Evolutionary conservation across 2,888 invertebrate genomes (phyloP).

Genomic region (Caenorhabditis sp.): DNA sequence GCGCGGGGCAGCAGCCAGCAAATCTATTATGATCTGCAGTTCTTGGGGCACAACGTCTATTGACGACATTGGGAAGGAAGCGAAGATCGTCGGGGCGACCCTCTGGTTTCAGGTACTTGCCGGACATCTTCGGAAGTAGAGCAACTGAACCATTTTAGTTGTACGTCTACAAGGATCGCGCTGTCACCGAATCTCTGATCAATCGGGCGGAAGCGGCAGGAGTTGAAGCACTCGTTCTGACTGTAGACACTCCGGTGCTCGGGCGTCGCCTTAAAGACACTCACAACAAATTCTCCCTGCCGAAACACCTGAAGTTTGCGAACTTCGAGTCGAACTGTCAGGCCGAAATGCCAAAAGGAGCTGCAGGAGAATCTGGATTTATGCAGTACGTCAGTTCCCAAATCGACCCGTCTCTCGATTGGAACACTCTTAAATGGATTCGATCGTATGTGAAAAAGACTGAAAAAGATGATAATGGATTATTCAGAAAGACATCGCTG

Average conservation of each 20-base stretch:
- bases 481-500: constrained; percentile 57
- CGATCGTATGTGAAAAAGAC: constrained; percentile 36
- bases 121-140: too few relatives aligned
- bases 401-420: constrained; percentile 88
- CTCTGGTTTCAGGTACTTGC: constrained; percentile 71
- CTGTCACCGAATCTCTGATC: constrained; percentile 82
- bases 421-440: constrained; percentile 90
- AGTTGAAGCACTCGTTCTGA: constrained; percentile 73
- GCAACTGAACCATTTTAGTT: constrained; percentile 84
- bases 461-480: not conserved
- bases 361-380: constrained; percentile 84
- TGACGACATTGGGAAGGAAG: constrained; percentile 87
- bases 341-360: constrained; percentile 81
- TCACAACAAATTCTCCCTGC: constrained; percentile 88
- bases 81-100: constrained; percentile 59
- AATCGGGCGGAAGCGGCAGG: constrained; percentile 86
- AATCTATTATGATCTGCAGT: constrained; percentile 88
- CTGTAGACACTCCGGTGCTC: constrained; percentile 81
- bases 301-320: constrained; percentile 84
- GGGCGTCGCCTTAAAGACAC: constrained; percentile 89
- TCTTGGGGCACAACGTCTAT: constrained; percentile 90
- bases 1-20: constrained; percentile 86
- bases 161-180: constrained; percentile 86
- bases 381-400: constrained; percentile 86
- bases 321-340: constrained; percentile 80